Conservation (phyloP, 2,888 invertebrate species). For the Sarcophaga rosellei region DNA sequence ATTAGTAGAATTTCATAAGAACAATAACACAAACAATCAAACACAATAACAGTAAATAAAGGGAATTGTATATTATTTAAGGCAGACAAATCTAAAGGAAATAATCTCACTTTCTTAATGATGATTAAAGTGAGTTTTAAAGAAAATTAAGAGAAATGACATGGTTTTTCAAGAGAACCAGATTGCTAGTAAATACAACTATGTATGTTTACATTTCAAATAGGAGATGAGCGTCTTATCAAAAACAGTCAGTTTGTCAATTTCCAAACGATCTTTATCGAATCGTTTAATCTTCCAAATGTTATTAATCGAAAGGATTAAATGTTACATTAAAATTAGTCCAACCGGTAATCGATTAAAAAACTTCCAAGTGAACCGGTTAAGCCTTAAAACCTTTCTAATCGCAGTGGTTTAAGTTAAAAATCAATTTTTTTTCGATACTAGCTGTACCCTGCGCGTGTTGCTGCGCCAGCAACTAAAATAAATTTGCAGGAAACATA, state of each 20-base stretch:
- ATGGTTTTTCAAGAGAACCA: background rate
- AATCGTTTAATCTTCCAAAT: background rate
- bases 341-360: background rate
- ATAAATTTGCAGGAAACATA: no score
- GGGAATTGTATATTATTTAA: no score
- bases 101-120: no score
- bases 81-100: no score
- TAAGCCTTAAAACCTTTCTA: background rate
- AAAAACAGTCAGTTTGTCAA: background rate
- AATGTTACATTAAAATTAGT: background rate
- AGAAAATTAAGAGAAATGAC: background rate
- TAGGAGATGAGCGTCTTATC: background rate
- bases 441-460: no score
- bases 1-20: slow-evolving; percentile 48
- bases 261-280: background rate
- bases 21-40: background rate
- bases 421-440: no score
- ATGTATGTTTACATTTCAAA: no score
- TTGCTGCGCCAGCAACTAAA: no score
- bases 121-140: background rate
- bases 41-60: background rate
- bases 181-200: no score
- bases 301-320: background rate
- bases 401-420: no score
- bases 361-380: background rate